Evolutionary conservation across 1,140 invertebrate genomes (phyloP).

Genomic region (Neuroterus valhalla): DNA sequence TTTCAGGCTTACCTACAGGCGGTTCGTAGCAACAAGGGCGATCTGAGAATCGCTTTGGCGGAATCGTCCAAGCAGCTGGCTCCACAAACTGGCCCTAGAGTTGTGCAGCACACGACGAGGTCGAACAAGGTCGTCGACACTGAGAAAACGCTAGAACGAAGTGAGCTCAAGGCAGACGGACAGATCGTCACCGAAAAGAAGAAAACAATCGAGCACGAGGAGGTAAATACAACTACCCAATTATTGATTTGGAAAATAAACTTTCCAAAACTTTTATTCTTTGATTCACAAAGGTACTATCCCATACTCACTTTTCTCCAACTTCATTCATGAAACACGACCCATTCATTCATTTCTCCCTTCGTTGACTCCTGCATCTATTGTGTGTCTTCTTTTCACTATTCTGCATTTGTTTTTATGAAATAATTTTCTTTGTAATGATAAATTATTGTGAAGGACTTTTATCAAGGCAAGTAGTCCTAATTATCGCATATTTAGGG

Average conservation of each 20-base stretch:
- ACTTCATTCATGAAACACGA: slow-evolving; percentile 29
- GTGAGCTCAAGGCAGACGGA: slow-evolving; percentile 84
- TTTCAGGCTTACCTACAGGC: slow-evolving; percentile 84
- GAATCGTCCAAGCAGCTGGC: slow-evolving; percentile 77
- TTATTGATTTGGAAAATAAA: neutral
- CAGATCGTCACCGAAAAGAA: slow-evolving; percentile 89
- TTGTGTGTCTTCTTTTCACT: neutral
- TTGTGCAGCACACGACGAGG: slow-evolving; percentile 85
- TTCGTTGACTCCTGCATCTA: neutral
- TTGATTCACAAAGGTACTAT: neutral
- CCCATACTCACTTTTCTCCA: slow-evolving; percentile 27
- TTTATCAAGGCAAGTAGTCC: too few relatives aligned
- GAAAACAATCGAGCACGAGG: slow-evolving; percentile 87
- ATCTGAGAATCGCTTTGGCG: slow-evolving; percentile 81
- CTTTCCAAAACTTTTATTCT: neutral
- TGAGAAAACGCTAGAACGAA: slow-evolving; percentile 83
- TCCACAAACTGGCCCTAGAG: slow-evolving; percentile 79
- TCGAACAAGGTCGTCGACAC: slow-evolving; percentile 88
- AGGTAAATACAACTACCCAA: slow-evolving; percentile 65
- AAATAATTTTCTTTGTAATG: neutral
- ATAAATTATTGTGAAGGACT: neutral
- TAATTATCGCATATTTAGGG: too few relatives aligned
- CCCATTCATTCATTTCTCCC: slow-evolving; percentile 19
- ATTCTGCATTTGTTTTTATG: neutral
- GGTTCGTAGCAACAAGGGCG: slow-evolving; percentile 80